phyloP scores from a whole-genome alignment of 2,113 vertebrate species.

The Petromus typicus region DNA sequence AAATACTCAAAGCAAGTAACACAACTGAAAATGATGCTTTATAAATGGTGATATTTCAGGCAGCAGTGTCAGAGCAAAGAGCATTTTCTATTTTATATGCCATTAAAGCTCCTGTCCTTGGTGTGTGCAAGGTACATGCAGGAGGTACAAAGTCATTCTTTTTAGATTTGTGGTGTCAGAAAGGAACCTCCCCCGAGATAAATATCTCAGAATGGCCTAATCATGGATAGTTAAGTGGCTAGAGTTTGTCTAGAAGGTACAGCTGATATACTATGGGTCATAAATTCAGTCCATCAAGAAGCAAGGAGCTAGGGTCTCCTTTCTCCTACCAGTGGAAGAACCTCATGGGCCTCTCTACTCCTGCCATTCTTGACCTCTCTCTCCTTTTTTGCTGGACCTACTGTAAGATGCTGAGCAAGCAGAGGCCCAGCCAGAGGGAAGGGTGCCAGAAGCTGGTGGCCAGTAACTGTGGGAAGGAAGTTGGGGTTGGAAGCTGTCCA shows the following conservation, averaged over 20 bases:
- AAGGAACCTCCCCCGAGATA: neutral
- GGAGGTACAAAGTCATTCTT: neutral
- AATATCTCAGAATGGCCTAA: neutral
- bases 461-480: neutral
- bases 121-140: no score
- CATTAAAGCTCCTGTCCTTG: neutral
- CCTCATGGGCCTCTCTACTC: neutral
- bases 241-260: neutral
- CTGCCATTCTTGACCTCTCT: neutral
- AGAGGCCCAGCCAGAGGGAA: neutral
- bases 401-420: neutral
- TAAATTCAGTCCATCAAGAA: fast-evolving
- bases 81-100: neutral
- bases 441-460: neutral
- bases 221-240: neutral
- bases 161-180: neutral
- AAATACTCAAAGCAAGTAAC: neutral
- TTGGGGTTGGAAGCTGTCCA: neutral
- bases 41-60: neutral
- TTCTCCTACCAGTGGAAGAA: neutral
- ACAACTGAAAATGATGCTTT: neutral
- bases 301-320: neutral
- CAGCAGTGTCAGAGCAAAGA: neutral
- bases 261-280: neutral
- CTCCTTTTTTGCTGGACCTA: neutral